These are phyloP conservation scores for Pangasius mekongensis DNA, from an alignment of 2,797 vertebrate species.

Conservation along the genomic window DNA sequence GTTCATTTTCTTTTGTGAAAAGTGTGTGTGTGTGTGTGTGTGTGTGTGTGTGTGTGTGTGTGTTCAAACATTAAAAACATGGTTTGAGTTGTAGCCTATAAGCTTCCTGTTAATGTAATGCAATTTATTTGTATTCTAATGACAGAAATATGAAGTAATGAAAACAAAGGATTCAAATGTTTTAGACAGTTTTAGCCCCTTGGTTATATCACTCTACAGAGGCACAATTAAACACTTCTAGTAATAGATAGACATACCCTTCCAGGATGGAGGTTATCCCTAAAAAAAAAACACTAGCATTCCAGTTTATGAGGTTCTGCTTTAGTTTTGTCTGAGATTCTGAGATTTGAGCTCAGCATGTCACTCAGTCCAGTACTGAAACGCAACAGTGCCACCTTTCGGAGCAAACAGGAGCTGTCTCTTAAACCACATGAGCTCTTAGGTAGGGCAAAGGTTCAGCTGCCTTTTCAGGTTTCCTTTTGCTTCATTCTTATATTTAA, in stretches of 20 bases:
- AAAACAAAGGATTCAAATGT: neutral
- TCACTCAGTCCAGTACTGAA: conserved; percentile 68
- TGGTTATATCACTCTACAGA: neutral
- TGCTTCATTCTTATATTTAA: neutral
- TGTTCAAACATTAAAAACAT: neutral
- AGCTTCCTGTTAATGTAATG: neutral
- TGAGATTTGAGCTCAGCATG: conserved; percentile 21
- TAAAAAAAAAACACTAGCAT: neutral
- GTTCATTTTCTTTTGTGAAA: neutral
- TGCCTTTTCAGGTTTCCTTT: neutral
- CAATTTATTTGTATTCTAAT: neutral
- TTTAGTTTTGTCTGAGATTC: conserved; percentile 24
- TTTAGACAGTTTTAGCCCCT: neutral
- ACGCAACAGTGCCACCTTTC: conserved; percentile 97
- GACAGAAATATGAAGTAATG: neutral
- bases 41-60: neutral
- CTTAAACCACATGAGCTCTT: neutral
- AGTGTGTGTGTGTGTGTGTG: neutral
- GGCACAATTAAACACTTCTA: neutral
- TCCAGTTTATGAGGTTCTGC: neutral
- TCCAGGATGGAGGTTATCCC: neutral
- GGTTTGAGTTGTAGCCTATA: neutral
- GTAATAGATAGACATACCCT: neutral
- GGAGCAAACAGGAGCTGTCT: conserved; percentile 56
- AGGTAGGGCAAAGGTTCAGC: neutral